These are phyloP conservation scores for Hyles lineata DNA, from an alignment of 2,888 invertebrate species.

Conservation along the genomic window DNA sequence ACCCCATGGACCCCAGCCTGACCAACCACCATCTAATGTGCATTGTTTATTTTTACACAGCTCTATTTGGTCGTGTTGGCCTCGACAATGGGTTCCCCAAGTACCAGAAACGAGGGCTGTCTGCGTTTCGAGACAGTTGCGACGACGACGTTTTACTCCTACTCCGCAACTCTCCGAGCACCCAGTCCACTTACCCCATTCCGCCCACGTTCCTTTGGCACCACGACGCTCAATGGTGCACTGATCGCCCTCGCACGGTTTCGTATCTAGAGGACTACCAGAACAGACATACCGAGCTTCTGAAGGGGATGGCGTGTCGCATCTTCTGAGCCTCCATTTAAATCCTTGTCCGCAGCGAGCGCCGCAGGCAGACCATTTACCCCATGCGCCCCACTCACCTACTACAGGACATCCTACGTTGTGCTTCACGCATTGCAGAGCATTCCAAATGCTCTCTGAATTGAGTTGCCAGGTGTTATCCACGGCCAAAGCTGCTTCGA, in stretches of 20 bases:
- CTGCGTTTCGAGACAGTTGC: conserved; percentile 68
- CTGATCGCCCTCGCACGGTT: conserved; percentile 71
- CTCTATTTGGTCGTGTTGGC: conserved; percentile 73
- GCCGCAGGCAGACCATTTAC: conserved; percentile 72
- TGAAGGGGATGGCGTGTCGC: conserved; percentile 74
- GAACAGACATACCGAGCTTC: conserved; percentile 59
- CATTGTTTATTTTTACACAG: conserved; percentile 68
- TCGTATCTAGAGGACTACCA: conserved; percentile 65
- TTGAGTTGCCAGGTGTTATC: conserved; percentile 75
- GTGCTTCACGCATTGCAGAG: conserved; percentile 80
- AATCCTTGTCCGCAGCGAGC: conserved; percentile 72
- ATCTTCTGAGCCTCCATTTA: conserved; percentile 70
- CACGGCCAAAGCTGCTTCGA: conserved; percentile 63
- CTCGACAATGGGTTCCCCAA: conserved; percentile 77
- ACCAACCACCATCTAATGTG: conserved; percentile 82
- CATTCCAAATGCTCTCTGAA: conserved; percentile 76
- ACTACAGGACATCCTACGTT: conserved; percentile 78
- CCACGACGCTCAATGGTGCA: conserved; percentile 63
- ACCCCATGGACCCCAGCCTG: conserved; percentile 85
- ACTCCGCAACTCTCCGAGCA: conserved; percentile 77
- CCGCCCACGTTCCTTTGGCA: conserved; percentile 68
- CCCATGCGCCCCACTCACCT: conserved; percentile 77
- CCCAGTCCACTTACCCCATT: conserved; percentile 73
- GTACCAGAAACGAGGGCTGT: conserved; percentile 50
- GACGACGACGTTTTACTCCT: conserved; percentile 69